Base-by-base conservation (phyloP, 2,888 invertebrate genomes). In the Acutogordius australiensis region DNA sequence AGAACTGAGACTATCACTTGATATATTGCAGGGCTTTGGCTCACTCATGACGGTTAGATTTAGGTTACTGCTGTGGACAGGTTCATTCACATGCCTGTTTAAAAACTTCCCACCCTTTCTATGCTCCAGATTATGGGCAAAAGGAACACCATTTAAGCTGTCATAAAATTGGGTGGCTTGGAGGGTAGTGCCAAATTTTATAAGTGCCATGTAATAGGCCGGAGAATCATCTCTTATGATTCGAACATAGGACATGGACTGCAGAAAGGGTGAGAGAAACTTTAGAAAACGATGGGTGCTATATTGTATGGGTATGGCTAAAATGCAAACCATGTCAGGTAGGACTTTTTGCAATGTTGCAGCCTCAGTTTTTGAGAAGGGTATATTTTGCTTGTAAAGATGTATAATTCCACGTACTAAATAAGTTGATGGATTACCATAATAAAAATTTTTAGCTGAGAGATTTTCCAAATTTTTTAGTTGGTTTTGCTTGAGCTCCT, bases 361-460 rank as follows among this genome's bases (percentile, higher is more conserved):
- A n/a, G 2, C n/a, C 18, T 13, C 61, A 13, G 28, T 13, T 4
- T 18, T 18, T 2, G n/a, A 13, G 29, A 28, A 23, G 37, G 73
- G 78, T 73, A 73, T 90, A 90, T 88, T 86, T 71, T 91, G 88
- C 70, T 91, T 94, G 70, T 87, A 94, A 26, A 97, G 75, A 76
- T 97, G 97, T 62, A 99, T 74, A 57, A 97, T 81, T 45, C 97
- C 97, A 70, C 87, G 86, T 0, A 90, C 90, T 37, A 87, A 81
- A 73, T 99, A 94, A 1, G 94, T 86, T 66, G 82, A 80, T 1
- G 91, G 94, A 75, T 99, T 99, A 1, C 97, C 97, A 65, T 84
- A 87, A 66, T 84, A 84, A 72, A 88, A 91, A 44, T 69, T 37
- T 37, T 13, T 37, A 37, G 8, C 8, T 13, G 37, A 37, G 18